phyloP scores from a whole-genome alignment of 2,113 vertebrate genomes.

The Manacus vitellinus region DNA sequence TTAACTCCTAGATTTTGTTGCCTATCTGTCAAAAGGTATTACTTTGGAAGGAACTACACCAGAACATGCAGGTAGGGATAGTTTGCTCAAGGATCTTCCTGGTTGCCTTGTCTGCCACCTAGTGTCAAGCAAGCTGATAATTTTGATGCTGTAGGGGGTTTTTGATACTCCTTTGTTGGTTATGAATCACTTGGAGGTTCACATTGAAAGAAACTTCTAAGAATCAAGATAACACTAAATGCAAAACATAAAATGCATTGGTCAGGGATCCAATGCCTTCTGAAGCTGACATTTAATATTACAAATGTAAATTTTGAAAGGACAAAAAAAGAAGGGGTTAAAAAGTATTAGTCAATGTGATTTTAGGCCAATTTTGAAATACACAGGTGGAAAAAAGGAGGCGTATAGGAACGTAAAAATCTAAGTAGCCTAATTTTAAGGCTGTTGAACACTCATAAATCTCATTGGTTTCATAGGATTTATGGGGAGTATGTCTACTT shows the following conservation, averaged over 20 bases:
- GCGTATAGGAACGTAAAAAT: not conserved
- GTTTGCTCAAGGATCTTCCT: not conserved
- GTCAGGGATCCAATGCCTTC: not conserved
- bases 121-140: not conserved
- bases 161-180: not conserved
- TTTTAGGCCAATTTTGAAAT: not conserved
- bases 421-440: not conserved
- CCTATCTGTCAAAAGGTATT: not conserved
- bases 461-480: not conserved
- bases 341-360: not conserved
- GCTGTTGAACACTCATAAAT: not conserved
- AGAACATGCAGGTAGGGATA: not conserved
- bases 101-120: slow-evolving; percentile 50
- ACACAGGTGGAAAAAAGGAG: not conserved
- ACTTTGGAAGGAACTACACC: not conserved
- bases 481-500: not conserved
- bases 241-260: not conserved
- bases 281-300: not conserved
- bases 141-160: not conserved
- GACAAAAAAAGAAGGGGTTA: not conserved
- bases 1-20: not conserved
- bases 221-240: not conserved
- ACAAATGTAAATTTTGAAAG: not conserved
- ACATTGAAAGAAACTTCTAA: not conserved
- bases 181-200: not conserved